phyloP scores from a whole-genome alignment of 2,113 vertebrate species.

The Galbula dea region DNA sequence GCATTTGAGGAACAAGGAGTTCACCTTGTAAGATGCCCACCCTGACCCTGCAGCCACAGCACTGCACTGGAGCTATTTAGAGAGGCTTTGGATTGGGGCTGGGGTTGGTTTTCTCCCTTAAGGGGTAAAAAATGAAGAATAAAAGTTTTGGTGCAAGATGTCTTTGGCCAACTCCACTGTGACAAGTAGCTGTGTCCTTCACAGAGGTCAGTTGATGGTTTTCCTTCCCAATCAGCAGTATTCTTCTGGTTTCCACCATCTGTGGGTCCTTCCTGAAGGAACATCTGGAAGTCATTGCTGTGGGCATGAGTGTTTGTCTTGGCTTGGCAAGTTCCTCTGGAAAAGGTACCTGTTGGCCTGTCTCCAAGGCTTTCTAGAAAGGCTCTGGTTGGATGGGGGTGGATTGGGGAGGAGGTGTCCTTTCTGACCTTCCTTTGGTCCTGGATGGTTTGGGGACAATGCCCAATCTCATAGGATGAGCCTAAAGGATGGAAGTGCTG shows the following conservation, averaged over 20 bases:
- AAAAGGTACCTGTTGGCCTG: background rate
- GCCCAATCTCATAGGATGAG: background rate
- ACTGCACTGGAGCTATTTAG: conserved; percentile 8
- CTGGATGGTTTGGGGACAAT: background rate
- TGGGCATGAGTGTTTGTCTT: background rate
- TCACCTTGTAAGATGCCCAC: background rate
- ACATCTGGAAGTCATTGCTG: background rate
- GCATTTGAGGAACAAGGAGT: background rate
- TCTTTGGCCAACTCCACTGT: background rate
- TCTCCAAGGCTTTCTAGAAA: background rate
- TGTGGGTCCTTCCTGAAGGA: background rate
- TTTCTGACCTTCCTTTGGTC: background rate
- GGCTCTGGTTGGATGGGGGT: background rate
- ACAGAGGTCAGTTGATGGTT: background rate
- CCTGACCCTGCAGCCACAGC: conserved; percentile 1
- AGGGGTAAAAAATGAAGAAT: background rate
- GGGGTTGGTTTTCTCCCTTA: background rate
- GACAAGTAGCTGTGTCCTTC: background rate
- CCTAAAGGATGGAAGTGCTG: background rate
- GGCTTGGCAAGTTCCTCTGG: background rate
- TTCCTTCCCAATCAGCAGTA: background rate
- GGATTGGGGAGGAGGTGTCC: background rate
- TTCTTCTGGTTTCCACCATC: background rate
- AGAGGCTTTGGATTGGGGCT: background rate
- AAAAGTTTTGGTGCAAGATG: background rate